Percentiles rank a stretch among this genome's conserved stretches.
phyloP scores from a whole-genome alignment of 2,797 vertebrate genomes.

The Manis javanica region DNA sequence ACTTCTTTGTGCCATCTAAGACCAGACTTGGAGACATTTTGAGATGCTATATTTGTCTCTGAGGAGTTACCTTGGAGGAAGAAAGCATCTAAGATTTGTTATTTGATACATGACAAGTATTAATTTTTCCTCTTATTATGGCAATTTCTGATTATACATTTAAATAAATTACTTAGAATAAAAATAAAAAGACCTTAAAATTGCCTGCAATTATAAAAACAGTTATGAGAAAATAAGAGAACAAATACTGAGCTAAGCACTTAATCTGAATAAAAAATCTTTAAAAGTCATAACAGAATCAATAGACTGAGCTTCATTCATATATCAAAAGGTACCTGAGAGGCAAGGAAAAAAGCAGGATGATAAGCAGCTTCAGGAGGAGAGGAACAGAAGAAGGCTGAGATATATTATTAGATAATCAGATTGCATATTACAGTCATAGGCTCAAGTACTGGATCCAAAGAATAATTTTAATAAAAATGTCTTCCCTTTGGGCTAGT shows the following conservation, averaged over 20 bases:
- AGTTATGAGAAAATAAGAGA: background rate
- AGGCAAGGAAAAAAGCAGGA: background rate
- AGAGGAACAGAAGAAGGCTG: background rate
- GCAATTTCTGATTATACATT: background rate
- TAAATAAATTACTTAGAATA: background rate
- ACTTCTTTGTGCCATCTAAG: background rate
- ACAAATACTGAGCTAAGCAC: background rate
- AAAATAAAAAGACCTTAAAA: constrained; percentile 4
- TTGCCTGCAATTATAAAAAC: background rate
- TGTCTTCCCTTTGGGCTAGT: background rate
- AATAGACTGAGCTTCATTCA: background rate
- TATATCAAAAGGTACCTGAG: background rate
- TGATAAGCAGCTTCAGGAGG: background rate
- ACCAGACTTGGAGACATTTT: background rate
- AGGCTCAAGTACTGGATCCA: background rate
- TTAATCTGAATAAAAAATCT: background rate
- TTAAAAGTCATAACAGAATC: background rate
- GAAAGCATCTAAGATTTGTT: background rate
- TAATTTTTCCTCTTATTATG: background rate
- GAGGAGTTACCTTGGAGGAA: background rate
- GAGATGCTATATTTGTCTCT: background rate
- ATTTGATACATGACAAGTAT: background rate
- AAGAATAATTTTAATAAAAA: background rate
- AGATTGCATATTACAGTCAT: background rate
- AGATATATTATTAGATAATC: background rate